Conservation (phyloP, 1,140 invertebrate species). For the Cyclargus thomasi region DNA sequence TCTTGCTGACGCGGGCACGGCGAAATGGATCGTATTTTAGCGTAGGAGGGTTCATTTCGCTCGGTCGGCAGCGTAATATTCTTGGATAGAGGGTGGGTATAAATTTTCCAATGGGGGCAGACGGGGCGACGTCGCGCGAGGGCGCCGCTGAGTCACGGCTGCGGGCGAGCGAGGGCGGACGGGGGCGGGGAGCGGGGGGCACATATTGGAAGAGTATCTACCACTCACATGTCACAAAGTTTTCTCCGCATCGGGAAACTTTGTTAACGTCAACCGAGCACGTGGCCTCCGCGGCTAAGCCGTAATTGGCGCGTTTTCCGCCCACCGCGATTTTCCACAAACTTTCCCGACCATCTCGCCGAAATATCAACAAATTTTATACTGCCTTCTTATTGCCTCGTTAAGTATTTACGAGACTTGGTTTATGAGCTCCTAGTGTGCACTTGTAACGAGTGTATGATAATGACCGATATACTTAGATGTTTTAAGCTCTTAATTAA, state of each 20-base stretch:
- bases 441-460: neutral
- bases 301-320: conserved; percentile 60
- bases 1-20: conserved; percentile 38
- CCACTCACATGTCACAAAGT: conserved; percentile 73
- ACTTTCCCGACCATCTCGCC: conserved; percentile 22
- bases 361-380: conserved; percentile 21
- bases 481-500: too few relatives aligned
- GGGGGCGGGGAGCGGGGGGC: conserved; percentile 31
- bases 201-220: conserved; percentile 70
- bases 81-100: conserved; percentile 70
- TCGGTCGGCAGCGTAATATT: conserved; percentile 45
- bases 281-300: conserved; percentile 63
- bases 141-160: conserved; percentile 68
- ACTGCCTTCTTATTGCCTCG: conserved; percentile 7
- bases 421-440: neutral
- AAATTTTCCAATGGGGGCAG: conserved; percentile 72
- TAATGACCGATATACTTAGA: neutral
- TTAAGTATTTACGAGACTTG: conserved; percentile 6
- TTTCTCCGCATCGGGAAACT: conserved; percentile 71
- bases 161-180: conserved; percentile 36
- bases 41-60: conserved; percentile 44
- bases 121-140: conserved; percentile 68
- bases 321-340: conserved; percentile 28
- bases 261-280: conserved; percentile 72
- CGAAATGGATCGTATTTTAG: conserved; percentile 47